Evolutionary conservation across 1,140 invertebrate species (phyloP), one percentile per base, ranked within the genome.

Genomic region (Drosophila arawakana): DNA sequence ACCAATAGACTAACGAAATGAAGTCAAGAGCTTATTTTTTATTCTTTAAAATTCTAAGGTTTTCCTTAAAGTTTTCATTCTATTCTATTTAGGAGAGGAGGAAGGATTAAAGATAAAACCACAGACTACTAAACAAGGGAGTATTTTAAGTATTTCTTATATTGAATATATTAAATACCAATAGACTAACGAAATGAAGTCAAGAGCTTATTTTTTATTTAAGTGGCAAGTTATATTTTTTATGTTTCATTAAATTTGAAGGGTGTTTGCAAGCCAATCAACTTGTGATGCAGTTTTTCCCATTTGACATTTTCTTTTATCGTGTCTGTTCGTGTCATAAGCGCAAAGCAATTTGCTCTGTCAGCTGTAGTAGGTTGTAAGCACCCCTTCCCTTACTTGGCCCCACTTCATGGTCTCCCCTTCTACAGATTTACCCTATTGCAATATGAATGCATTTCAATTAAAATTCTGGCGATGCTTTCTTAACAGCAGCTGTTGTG

Each of bases 361-460:
- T 80, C 81, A 77, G 73, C 76, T 84, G 76, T 70, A 80, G 80
- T 30, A 30, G 25, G 25, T 54, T 49, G 58, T 35, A 9, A 43
- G 4, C 9, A 13, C 21, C 39, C 10, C 39, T 49, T 34, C 49
- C 43, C 30, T 15, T 21, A 37, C 13, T 21, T 21, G 18, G 18
- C 18, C 18, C 18, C 18, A 21, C 18, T 21, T 21, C 47, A 34
- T 39, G 37, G 55, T 43, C 35, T 57, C 46, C 55, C 52, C 35
- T 7, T 39, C 43, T 35, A 15, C 54, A 57, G 18, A 71, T 57
- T 46, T 46, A 50, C 72, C 75, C 66, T 76, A 72, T 79, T 78
- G 80, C 80, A 79, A 82, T 82, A 82, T 82, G 80, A 82, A 82
- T 82, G 80, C 80, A 82, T 82, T 82, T 82, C 75, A 82, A 82